Percentiles rank a stretch among this genome's conserved stretches.
phyloP scores from a whole-genome alignment of 1,140 invertebrate species.

The Cydia strobilella region DNA sequence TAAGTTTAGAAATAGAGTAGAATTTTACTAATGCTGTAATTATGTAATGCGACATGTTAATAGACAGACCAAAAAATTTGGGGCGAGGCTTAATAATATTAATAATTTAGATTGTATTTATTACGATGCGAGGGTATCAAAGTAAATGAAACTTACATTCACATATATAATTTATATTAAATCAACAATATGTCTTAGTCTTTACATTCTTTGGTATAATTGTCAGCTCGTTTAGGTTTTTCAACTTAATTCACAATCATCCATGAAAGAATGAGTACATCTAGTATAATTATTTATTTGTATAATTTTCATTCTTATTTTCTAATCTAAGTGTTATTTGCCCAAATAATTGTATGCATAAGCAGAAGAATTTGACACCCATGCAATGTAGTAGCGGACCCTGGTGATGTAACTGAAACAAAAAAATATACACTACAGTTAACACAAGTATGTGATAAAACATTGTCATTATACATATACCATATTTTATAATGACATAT shows the following conservation, averaged over 20 bases:
- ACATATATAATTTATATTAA: constrained; percentile 79
- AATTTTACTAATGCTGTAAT: too few species aligned
- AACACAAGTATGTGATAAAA: not conserved
- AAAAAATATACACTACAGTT: constrained; percentile 44
- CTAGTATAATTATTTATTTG: constrained; percentile 45
- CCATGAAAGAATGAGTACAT: constrained; percentile 54
- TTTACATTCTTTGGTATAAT: constrained; percentile 77
- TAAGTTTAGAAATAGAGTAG: too few species aligned
- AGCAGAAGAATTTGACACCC: constrained; percentile 63
- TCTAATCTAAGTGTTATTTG: constrained; percentile 61
- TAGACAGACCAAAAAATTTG: too few species aligned
- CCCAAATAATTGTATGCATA: constrained; percentile 60
- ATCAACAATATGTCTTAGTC: constrained; percentile 75
- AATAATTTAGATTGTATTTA: too few species aligned
- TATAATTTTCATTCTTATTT: constrained; percentile 45
- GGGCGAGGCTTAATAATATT: too few species aligned
- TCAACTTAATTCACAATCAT: constrained; percentile 62
- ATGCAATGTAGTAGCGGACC: constrained; percentile 58
- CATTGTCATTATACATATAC: too few species aligned
- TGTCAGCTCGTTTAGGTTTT: constrained; percentile 72
- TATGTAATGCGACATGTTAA: too few species aligned
- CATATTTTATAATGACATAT: too few species aligned
- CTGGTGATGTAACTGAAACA: constrained; percentile 69
- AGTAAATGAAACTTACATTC: constrained; percentile 55
- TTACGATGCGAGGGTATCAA: not conserved